Evolutionary conservation across 2,797 vertebrate genomes (phyloP).

Genomic region (Lepilemur ruficaudatus): DNA sequence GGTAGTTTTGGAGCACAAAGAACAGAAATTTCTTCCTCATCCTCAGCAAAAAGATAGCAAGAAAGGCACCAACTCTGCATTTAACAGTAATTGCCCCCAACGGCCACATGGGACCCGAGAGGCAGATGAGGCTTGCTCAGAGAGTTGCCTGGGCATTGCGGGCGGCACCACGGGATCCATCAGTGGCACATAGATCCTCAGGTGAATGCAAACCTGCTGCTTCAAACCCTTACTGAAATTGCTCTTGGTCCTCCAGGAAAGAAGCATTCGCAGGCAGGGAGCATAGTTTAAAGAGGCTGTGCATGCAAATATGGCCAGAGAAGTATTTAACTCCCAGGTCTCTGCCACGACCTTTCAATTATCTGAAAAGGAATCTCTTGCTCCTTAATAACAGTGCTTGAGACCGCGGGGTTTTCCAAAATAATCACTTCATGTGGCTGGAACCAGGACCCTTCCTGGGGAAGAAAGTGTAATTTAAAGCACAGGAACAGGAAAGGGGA

Average conservation of each 20-base stretch:
- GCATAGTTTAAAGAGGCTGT: background rate
- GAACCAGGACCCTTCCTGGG: background rate
- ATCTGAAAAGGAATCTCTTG: background rate
- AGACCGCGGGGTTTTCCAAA: background rate
- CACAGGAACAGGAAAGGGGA: background rate
- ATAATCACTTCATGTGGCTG: accelerated
- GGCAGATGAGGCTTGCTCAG: too few species aligned
- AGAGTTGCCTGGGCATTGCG: accelerated
- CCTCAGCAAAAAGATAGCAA: background rate
- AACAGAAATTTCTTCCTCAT: background rate
- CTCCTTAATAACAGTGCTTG: background rate
- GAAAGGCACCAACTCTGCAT: background rate
- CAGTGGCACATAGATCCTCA: background rate
- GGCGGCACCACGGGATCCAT: too few species aligned
- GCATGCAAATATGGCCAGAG: background rate
- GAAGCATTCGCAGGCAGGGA: background rate
- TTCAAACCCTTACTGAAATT: background rate
- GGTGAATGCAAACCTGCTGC: background rate
- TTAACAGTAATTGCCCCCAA: background rate
- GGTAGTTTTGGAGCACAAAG: background rate
- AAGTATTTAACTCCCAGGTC: background rate
- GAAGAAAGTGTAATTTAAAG: background rate
- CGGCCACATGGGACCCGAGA: accelerated
- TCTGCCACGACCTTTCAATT: background rate
- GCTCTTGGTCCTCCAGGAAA: background rate